Percentiles rank a stretch among this genome's conserved stretches.
phyloP scores from a whole-genome alignment of 2,888 invertebrate genomes.

The Tinea trinotella region DNA sequence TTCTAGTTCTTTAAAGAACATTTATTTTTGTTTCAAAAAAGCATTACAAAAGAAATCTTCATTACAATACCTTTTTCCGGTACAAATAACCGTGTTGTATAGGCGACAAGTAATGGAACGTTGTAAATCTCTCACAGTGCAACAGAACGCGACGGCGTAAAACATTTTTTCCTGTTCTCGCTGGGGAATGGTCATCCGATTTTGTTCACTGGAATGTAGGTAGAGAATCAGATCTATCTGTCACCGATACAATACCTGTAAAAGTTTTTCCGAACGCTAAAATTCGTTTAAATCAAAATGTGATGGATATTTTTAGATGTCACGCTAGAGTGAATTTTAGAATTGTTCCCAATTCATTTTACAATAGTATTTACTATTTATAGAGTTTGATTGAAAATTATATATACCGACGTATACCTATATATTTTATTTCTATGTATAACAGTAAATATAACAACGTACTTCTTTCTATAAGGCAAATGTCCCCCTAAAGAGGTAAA shows the following conservation, averaged over 20 bases:
- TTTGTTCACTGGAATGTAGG: slow-evolving; percentile 12
- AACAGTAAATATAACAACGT: no score
- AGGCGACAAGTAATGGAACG: slow-evolving; percentile 42
- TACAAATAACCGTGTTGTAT: slow-evolving; percentile 16
- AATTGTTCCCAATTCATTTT: no score
- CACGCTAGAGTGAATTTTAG: background rate
- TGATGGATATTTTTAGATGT: background rate
- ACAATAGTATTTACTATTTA: no score
- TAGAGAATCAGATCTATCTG: slow-evolving; percentile 7
- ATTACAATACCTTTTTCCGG: slow-evolving; percentile 15
- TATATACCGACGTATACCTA: no score
- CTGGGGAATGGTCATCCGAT: slow-evolving; percentile 13
- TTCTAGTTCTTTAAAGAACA: background rate
- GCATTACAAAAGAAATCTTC: background rate
- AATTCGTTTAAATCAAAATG: slow-evolving; percentile 6
- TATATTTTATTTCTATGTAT: no score
- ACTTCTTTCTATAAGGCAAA: no score
- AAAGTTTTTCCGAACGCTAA: background rate
- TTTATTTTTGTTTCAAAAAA: background rate
- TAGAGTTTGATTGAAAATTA: no score
- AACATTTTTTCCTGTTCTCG: slow-evolving; percentile 14
- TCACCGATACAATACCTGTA: slow-evolving; percentile 13
- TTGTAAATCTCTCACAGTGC: slow-evolving; percentile 59
- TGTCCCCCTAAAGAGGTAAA: no score
- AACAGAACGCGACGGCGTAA: slow-evolving; percentile 25